A percentile compares a stretch with the other conserved stretches of the same genome.
Conservation (phyloP, 2,888 invertebrate genomes). For the Aporophyla nigra region DNA sequence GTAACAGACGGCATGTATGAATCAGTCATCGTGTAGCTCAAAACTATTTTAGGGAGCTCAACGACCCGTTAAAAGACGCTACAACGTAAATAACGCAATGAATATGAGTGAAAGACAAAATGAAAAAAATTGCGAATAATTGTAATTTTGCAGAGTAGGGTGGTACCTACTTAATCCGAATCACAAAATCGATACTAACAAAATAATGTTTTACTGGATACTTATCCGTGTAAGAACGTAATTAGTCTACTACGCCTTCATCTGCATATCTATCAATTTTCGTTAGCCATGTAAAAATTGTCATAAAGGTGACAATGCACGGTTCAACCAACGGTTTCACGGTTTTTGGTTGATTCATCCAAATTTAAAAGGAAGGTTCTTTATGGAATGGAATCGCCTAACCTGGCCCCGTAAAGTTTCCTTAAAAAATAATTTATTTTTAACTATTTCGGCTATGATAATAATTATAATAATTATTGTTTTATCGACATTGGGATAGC, state of each 20-base stretch:
- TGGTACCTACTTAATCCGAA: not conserved
- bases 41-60: no score
- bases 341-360: slow-evolving; percentile 4
- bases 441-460: not conserved
- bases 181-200: no score
- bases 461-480: no score
- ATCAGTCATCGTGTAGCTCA: no score
- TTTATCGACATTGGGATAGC: not conserved
- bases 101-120: no score
- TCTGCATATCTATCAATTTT: not conserved
- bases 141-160: no score
- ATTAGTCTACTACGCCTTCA: not conserved
- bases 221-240: not conserved
- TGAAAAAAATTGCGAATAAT: no score
- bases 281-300: not conserved
- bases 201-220: no score
- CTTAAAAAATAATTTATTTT: no score
- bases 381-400: not conserved
- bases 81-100: no score
- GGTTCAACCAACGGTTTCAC: slow-evolving; percentile 15
- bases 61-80: no score
- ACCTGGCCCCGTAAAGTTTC: not conserved
- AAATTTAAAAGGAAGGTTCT: not conserved
- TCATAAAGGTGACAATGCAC: not conserved
- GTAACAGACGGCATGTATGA: no score